Evolutionary conservation across 2,888 invertebrate genomes (phyloP).

Genomic region (Halictus ligatus): DNA sequence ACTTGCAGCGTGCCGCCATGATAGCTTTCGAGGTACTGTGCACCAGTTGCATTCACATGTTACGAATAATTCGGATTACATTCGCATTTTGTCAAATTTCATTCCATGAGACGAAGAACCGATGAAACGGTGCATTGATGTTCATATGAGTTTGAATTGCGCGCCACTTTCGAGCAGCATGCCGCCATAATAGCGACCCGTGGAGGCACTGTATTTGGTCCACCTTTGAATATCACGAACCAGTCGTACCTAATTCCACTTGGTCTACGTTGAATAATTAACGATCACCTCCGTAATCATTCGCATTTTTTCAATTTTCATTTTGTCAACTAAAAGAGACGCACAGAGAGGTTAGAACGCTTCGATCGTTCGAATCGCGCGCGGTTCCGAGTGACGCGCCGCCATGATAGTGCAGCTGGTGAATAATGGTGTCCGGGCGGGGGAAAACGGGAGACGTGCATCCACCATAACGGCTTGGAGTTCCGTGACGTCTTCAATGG

Average conservation of each 20-base stretch:
- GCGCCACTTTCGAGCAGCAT: neutral
- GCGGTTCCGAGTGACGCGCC: conserved; percentile 45
- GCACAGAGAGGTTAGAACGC: neutral
- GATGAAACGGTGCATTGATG: neutral
- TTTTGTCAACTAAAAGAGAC: neutral
- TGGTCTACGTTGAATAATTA: neutral
- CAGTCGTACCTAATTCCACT: neutral
- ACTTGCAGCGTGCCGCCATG: neutral
- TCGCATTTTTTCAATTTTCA: neutral
- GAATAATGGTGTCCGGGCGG: conserved; percentile 4
- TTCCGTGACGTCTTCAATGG: conserved; percentile 71
- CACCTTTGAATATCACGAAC: neutral
- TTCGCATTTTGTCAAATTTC: neutral
- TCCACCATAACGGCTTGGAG: conserved; percentile 62
- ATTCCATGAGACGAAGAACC: neutral
- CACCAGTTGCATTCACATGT: neutral
- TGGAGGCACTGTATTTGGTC: neutral
- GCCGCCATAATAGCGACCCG: neutral
- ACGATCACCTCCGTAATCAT: neutral
- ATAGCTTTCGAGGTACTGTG: neutral
- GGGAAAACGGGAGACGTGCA: conserved; percentile 30
- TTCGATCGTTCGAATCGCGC: conserved; percentile 40
- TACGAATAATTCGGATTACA: neutral
- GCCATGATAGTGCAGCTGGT: conserved; percentile 54
- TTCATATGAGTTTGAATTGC: neutral